A percentile compares a stretch with the other conserved stretches of the same genome.
Conservation (phyloP, 2,113 vertebrate genomes). For the Cygnus buccinator region DNA sequence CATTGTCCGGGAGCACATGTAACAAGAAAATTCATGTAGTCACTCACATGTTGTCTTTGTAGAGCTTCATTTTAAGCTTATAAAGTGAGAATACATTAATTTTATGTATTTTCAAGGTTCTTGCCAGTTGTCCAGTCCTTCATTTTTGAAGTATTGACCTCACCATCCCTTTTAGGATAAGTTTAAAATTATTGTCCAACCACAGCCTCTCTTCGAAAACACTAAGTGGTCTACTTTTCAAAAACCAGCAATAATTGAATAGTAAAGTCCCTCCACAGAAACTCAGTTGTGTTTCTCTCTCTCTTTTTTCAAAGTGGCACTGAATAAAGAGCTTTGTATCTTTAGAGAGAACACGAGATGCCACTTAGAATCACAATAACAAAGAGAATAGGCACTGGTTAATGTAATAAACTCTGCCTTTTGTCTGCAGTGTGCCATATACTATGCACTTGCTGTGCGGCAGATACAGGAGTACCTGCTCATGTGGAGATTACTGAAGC, state of each 20-base stretch:
- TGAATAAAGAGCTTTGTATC: not conserved
- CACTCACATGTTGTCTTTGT: not conserved
- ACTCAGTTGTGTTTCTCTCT: not conserved
- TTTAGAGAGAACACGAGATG: not conserved
- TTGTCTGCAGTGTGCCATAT: not conserved
- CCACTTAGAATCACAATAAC: not conserved
- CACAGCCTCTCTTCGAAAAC: not conserved
- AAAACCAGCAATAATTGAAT: not conserved
- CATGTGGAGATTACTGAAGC: not conserved
- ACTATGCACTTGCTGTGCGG: not conserved
- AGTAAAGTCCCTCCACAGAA: not conserved
- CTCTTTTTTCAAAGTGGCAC: not conserved
- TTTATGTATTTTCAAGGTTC: slow-evolving; percentile 9
- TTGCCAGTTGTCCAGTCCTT: not conserved
- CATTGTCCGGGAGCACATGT: not conserved
- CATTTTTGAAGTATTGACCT: not conserved
- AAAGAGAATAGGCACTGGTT: not conserved
- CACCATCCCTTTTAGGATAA: not conserved
- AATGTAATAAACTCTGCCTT: not conserved
- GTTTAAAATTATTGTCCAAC: not conserved
- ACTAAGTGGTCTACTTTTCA: not conserved
- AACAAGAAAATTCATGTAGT: not conserved
- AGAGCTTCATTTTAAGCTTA: slow-evolving; percentile 4
- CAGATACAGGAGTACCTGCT: not conserved
- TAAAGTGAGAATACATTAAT: not conserved